A percentile compares a stretch with the other conserved stretches of the same genome.
Conservation (phyloP, 1,140 invertebrate genomes). For the Drosophila bifasciata region DNA sequence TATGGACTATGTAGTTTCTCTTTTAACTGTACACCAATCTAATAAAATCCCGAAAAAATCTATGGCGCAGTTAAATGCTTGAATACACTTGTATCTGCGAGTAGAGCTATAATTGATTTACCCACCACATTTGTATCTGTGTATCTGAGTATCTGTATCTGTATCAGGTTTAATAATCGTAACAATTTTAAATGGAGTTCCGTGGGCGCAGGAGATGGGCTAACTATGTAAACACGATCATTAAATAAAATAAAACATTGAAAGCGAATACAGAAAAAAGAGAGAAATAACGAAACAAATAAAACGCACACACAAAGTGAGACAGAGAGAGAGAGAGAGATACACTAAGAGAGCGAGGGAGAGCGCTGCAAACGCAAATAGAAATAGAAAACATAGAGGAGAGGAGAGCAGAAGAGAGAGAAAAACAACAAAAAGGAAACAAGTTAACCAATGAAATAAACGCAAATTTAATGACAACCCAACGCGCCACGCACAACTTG, state of each 20-base stretch:
- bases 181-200: constrained; percentile 51
- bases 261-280: constrained; percentile 10
- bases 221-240: constrained; percentile 75
- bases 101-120: constrained; percentile 25
- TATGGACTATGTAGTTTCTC: too few relatives aligned
- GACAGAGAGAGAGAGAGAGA: constrained; percentile 7
- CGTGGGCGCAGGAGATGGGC: constrained; percentile 64
- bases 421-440: constrained; percentile 51
- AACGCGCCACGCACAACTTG: constrained; percentile 69
- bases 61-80: background rate
- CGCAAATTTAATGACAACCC: constrained; percentile 81
- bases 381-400: constrained; percentile 45
- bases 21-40: too few relatives aligned
- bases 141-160: background rate
- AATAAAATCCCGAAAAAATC: background rate
- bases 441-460: constrained; percentile 82
- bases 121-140: constrained; percentile 6
- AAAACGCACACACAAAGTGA: constrained; percentile 41
- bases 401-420: constrained; percentile 26
- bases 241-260: constrained; percentile 73
- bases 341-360: constrained; percentile 23
- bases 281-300: constrained; percentile 66
- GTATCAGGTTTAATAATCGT: constrained; percentile 22
- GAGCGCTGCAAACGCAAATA: constrained; percentile 23
- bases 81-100: background rate